Evolutionary conservation across 2,797 vertebrate genomes (phyloP).

Genomic region (Phrynocephalus forsythii): DNA sequence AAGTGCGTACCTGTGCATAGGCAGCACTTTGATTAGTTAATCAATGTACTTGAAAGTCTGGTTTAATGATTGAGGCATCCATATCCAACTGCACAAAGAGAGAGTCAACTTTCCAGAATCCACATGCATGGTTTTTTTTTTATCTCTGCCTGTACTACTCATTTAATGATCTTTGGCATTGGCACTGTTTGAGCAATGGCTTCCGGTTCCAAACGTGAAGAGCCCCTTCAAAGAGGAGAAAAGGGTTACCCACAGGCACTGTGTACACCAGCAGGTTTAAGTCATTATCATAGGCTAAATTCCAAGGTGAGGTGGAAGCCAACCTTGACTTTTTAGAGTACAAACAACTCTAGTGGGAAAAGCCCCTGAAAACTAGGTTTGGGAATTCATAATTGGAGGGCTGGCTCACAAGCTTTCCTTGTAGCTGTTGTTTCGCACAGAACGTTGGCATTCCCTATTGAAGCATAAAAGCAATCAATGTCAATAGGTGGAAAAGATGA

Average conservation of each 20-base stretch:
- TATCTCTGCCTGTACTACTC: background rate
- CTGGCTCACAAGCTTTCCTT: background rate
- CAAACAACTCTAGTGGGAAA: background rate
- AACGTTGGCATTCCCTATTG: no score
- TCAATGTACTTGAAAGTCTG: background rate
- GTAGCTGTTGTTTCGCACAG: conserved; percentile 17
- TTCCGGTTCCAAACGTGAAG: background rate
- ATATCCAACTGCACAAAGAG: background rate
- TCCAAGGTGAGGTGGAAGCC: background rate
- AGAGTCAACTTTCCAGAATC: background rate
- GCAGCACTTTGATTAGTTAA: conserved; percentile 12
- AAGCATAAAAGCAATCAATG: background rate
- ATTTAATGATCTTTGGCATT: background rate
- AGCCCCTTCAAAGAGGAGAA: background rate
- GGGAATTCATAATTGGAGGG: background rate
- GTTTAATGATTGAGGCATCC: conserved; percentile 22
- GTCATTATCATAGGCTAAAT: conserved; percentile 20
- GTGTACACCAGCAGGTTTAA: background rate
- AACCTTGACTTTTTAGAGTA: background rate
- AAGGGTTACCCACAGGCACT: background rate
- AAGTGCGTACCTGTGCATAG: background rate
- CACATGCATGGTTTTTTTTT: background rate
- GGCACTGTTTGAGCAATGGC: background rate
- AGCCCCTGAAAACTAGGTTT: background rate
- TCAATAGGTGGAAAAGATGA: no score